Base-by-base conservation (phyloP, 2,888 invertebrate genomes). In the Opisthograptis luteolata region DNA sequence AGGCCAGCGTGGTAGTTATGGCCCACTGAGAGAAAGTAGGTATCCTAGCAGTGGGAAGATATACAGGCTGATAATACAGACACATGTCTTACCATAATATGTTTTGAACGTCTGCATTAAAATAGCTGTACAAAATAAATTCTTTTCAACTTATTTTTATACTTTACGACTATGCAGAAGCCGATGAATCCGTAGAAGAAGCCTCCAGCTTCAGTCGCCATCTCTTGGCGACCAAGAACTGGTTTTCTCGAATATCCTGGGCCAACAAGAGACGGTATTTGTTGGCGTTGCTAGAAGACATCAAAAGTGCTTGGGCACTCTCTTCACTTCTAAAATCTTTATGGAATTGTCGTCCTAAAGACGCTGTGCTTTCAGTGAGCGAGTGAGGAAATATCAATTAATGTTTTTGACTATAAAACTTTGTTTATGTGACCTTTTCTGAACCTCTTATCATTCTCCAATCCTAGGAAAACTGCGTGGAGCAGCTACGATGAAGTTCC, bases 301-400 rank as follows among this genome's bases (percentile, higher is more conserved):
- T 87, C 0, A 62, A 64, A 0, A 84, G 82, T 39, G 78, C 76
- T 0, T 85, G 84, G 83, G 58, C 86, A 0, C 55, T 89, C 0
- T 86, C 87, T 0, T 54, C 84, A n/a, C 58, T 89, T 0, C 66
- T 89, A n/a, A 88, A 87, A 44, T 81, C 83, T 1, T 74, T 87
- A 40, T 89, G 89, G 89, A 87, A 81, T 48, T 84, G 84, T 50
- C 73, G 81, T 0, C 79, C 81, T 1, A 89, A 88, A 53, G 89
- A 89, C 58, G 78, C 87, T 7, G 74, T 88, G 0, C 45, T 79
- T 14, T 88, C 88, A 27, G 59, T 68, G 14, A 67, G 62, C 66
- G 75, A 79, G 88, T 87, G 43, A 68, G 80, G 60, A n/a, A n/a
- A n/a, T n/a, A n/a, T n/a, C n/a, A n/a, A n/a, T n/a, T n/a, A n/a